Evolutionary conservation across 1,140 invertebrate species (phyloP), one percentile per base, ranked within the genome.

Genomic region (Catajapyx aquilonaris): DNA sequence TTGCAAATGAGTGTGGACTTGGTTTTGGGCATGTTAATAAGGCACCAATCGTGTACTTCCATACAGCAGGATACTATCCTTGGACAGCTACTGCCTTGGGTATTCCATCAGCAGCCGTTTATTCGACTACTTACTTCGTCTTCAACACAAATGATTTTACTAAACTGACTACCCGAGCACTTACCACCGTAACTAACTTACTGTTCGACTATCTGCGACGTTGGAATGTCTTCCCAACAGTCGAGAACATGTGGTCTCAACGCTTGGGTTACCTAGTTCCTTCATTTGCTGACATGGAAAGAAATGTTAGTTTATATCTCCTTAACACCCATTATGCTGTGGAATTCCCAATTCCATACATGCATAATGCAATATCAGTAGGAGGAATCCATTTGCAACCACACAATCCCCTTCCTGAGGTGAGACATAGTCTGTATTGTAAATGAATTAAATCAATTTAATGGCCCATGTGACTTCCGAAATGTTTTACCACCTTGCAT

Each of bases 1-100:
- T 46, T n/a, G 39, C 3, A 21, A 48, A 46, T 33, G 46, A 48
- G 0, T 44, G 42, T 36, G 44, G 37, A 2, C 34, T 39, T 10
- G 46, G 36, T 3, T 18, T 48, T 18, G 44, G 36, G 19, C 31
- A 40, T 15, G 35, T 35, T 13, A 44, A 22, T n/a, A 35, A 40
- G 10, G 44, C 44, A 2, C 28, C 31, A 5, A 15, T 17, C 15
- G 39, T 44, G 2, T 4, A 41, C 9, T 48, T 35, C 23, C 22
- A 18, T 9, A 46, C 46, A 1, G 38, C 33, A 2, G 20, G 19
- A 2, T 15, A 28, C 16, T 35, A 25, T 13, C 10, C 34, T 2
- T 35, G 33, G 33, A 35, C n/a, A 25, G 16, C n/a, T 9, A 2
- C 16, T 25, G 17, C 30, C 2, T 34, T 34, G 11, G 15, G 15